phyloP scores from a whole-genome alignment of 2,797 vertebrate species.

The Apogon hyalosoma region DNA sequence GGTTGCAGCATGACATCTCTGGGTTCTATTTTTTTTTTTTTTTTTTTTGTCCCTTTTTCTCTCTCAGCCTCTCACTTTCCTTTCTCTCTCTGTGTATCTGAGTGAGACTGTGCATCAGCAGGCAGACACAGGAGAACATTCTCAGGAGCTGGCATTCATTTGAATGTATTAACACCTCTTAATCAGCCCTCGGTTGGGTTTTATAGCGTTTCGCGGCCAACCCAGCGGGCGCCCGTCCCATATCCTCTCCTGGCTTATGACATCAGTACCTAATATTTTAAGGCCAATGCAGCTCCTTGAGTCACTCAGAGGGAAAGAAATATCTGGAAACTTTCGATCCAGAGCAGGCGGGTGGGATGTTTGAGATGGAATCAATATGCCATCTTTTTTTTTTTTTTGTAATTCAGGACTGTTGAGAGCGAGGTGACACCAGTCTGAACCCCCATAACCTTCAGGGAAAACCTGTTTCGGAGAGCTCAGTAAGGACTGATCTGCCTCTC shows the following conservation, averaged over 20 bases:
- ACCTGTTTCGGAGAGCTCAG: slow-evolving; percentile 2
- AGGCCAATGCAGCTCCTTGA: slow-evolving; percentile 19
- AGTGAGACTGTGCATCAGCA: slow-evolving; percentile 26
- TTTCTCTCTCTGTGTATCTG: slow-evolving; percentile 35
- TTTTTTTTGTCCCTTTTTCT: background rate
- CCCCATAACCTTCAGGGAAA: slow-evolving; percentile 24
- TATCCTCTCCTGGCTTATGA: slow-evolving; percentile 29
- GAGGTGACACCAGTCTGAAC: background rate
- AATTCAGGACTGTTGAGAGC: slow-evolving; percentile 7
- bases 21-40: background rate
- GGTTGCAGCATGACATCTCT: slow-evolving; percentile 28
- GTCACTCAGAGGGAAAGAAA: slow-evolving; percentile 1
- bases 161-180: slow-evolving; percentile 61
- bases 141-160: slow-evolving; percentile 53
- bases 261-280: slow-evolving; percentile 27
- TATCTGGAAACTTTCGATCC: slow-evolving; percentile 39
- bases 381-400: slow-evolving; percentile 40
- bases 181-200: slow-evolving; percentile 39
- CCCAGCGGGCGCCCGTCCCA: slow-evolving; percentile 32
- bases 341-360: slow-evolving; percentile 5
- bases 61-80: slow-evolving; percentile 24
- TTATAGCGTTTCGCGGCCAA: slow-evolving; percentile 13
- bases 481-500: slow-evolving; percentile 12
- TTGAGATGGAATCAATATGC: slow-evolving; percentile 36
- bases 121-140: slow-evolving; percentile 4